These are phyloP conservation scores for Enteromius mattozi DNA, from an alignment of 2,797 vertebrate genomes.

Conservation along the genomic window DNA sequence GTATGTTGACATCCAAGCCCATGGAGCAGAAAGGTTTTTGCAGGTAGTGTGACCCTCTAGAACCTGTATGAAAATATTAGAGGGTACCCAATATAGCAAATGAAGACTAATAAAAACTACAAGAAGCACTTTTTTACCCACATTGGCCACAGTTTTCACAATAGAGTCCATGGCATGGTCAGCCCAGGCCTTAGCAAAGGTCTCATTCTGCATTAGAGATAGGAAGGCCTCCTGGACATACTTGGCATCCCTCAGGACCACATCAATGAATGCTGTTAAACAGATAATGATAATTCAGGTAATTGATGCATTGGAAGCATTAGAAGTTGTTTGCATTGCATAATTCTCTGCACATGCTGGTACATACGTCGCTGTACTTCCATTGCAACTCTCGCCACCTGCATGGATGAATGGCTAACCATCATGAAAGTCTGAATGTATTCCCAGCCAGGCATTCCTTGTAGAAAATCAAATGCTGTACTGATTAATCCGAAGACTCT, in stretches of 20 bases:
- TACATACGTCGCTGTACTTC: conserved; percentile 59
- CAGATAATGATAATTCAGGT: not conserved
- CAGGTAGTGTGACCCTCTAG: conserved; percentile 59
- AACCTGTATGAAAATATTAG: conserved; percentile 54
- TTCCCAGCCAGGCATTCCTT: conserved; percentile 66
- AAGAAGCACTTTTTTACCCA: conserved; percentile 48
- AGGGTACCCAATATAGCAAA: not conserved
- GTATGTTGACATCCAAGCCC: conserved; percentile 70
- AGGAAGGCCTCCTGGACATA: conserved; percentile 56
- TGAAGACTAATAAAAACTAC: not conserved
- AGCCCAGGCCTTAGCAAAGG: conserved; percentile 61
- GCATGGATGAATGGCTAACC: conserved; percentile 69
- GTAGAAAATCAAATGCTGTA: conserved; percentile 65
- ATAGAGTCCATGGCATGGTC: conserved; percentile 59
- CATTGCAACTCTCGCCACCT: conserved; percentile 56
- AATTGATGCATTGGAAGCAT: not conserved
- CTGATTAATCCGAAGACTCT: conserved; percentile 73
- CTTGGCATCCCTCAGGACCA: conserved; percentile 62
- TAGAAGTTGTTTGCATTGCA: not conserved
- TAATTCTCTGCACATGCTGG: not conserved
- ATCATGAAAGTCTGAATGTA: conserved; percentile 65
- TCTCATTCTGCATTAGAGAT: conserved; percentile 68
- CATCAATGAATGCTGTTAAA: conserved; percentile 68
- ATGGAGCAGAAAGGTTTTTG: conserved; percentile 63
- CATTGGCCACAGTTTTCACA: conserved; percentile 65